Evolutionary conservation across 2,888 invertebrate genomes (phyloP).

Genomic region (Osedax frankpressi): DNA sequence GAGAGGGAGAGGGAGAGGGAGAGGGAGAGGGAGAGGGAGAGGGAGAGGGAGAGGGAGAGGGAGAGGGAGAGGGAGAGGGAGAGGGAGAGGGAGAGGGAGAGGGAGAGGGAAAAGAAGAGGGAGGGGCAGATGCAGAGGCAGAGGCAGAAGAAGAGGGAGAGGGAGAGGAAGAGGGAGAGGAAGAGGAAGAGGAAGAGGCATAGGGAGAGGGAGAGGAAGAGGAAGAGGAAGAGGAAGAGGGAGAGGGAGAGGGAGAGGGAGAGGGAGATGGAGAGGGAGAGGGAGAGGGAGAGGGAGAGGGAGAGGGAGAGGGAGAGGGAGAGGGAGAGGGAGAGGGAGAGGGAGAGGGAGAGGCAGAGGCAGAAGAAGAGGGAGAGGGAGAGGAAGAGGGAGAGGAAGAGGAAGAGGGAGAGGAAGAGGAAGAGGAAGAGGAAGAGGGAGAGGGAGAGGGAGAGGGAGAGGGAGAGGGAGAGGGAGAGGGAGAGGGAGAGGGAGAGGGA

Average conservation of each 20-base stretch:
- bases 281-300: neutral
- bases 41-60: too few species aligned
- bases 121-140: too few species aligned
- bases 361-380: neutral
- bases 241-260: neutral
- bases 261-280: neutral
- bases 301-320: neutral
- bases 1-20: too few species aligned
- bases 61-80: neutral
- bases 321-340: slow-evolving; percentile 2
- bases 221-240: neutral
- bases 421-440: neutral
- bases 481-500: too few species aligned
- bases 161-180: neutral
- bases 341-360: neutral
- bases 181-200: neutral
- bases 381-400: neutral
- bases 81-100: neutral
- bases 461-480: neutral
- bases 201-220: neutral
- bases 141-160: neutral
- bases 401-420: neutral
- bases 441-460: neutral
- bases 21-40: too few species aligned
- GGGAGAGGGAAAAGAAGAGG: neutral